These are phyloP conservation scores for Aphelocoma coerulescens DNA, from an alignment of 2,113 vertebrate species.

Conservation along the genomic window DNA sequence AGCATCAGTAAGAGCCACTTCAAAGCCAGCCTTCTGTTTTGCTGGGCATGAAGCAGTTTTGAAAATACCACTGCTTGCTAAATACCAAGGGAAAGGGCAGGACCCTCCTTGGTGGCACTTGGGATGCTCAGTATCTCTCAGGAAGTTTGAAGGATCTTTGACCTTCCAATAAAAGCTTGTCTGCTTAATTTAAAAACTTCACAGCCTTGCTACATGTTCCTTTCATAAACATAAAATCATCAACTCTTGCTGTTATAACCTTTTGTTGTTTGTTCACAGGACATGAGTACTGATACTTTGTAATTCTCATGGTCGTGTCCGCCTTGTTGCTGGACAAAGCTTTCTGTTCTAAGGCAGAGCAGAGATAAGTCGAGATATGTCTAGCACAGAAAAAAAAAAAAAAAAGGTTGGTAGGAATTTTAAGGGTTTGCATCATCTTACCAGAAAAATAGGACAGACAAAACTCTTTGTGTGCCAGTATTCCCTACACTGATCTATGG, in stretches of 20 bases:
- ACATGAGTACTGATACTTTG: accelerated
- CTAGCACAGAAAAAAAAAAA: not conserved
- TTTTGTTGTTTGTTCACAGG: not conserved
- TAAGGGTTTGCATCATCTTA: not conserved
- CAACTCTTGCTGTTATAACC: not conserved
- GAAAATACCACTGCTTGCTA: not conserved
- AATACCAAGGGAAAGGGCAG: not conserved
- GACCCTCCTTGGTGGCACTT: not conserved
- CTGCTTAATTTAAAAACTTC: not conserved
- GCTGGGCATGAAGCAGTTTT: not conserved
- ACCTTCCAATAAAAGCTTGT: not conserved
- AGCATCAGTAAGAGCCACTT: not conserved
- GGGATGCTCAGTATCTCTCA: not conserved
- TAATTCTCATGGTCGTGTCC: not conserved
- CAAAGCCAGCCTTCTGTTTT: not conserved
- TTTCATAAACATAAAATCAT: not conserved
- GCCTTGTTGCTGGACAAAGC: not conserved
- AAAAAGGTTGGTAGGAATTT: not conserved
- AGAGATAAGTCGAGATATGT: not conserved
- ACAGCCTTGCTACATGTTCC: not conserved
- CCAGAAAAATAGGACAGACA: not conserved
- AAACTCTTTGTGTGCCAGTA: not conserved
- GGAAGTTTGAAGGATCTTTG: not conserved
- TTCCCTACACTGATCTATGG: not conserved
- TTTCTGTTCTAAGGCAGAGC: not conserved